Base-by-base conservation (phyloP, 2,888 invertebrate species). In the Masnerella sp. region DNA sequence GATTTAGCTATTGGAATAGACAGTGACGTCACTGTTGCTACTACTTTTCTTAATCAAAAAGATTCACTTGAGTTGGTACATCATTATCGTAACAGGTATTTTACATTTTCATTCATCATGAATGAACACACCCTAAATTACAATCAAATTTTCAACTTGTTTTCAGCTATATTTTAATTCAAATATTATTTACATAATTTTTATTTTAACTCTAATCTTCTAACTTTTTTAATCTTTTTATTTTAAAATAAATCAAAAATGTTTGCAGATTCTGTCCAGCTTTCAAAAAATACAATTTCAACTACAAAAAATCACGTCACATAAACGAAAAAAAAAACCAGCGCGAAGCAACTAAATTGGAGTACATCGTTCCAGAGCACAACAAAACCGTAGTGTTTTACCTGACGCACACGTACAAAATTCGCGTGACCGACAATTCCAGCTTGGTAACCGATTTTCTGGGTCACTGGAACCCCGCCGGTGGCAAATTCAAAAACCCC, bases 1-100 rank as follows among this genome's bases (percentile, higher is more conserved):
- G 81, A 84, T 64, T 76, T 87, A 45, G 84, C 84, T 12, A 83
- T 88, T 28, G 86, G 87, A 5, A 83, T 87, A 20, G 86, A 88
- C 43, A 86, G 85, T 20, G 87, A 88, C n/a, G 84, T 88, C 0
- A 75, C 85, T 5, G 77, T 88, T 0, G 85, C 86, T 0, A 84
- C 83, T 2, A 81, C 83, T 28, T 80, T 78, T 59, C 45, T 79
- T 1, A 65, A 74, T 9, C 69, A 69, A 11, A 70, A 74, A 7
- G 67, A 77, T 5, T 51, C 76, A 3, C 18, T 38, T 4, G 42
- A 74, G 7, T 49, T 74, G 5, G 67, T 75, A 2, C 51, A 28
- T 15, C 62, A 38, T 17, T 78, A 82, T 49, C 71, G 71, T 43
- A 82, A 82, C 54, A 84, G 79, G 85, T 85, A 77, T 38, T 25